Base-by-base conservation (phyloP, 2,888 invertebrate species). In the Harpalus rubripes region DNA sequence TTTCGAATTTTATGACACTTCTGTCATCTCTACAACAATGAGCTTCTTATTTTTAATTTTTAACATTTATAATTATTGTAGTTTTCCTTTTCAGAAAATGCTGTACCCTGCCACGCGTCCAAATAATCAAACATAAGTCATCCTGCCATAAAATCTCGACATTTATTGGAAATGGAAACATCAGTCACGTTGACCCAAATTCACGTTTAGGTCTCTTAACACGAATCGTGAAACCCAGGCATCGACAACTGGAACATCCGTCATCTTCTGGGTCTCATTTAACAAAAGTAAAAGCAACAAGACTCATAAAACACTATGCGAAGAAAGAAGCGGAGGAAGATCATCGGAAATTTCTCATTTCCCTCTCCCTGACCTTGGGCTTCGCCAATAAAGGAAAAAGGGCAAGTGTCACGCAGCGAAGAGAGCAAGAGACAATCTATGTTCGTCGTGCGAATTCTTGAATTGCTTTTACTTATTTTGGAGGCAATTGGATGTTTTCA, bases 241-340 rank as follows among this genome's bases (percentile, higher is more conserved):
- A 68, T 39, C n/a, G 39, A 15, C 10, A 12, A 39, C n/a, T 68
- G 22, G 26, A 39, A 32, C 26, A 32, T 65, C 65, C 39, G 68
- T 68, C 68, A 68, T 68, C 68, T 74, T 41, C 61, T 79, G 39
- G 32, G 79, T 6, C 61, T 59, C 39, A 59, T 78, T 32, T 78
- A 59, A 61, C 79, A 79, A 79, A 79, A 79, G 79, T 79, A 79
- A 79, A 79, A 79, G 79, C 79, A 61, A 61, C 26, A 56, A 52
- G 32, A 26, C 32, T 39, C 59, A 79, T 79, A 79, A 79, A 59
- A 61, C 39, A 56, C 56, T 7, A 1, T 26, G 61, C 16, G 58
- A 39, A 68, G 68, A 68, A 68, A 63, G 63, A 68, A 32, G 68
- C 7, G 68, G 32, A n/a, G 68, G 68, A 68, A 68, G 68, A 68